Evolutionary conservation across 37 sponge, comb jelly and placozoan species (phyloP).

Genomic region (Ianthella basta): DNA sequence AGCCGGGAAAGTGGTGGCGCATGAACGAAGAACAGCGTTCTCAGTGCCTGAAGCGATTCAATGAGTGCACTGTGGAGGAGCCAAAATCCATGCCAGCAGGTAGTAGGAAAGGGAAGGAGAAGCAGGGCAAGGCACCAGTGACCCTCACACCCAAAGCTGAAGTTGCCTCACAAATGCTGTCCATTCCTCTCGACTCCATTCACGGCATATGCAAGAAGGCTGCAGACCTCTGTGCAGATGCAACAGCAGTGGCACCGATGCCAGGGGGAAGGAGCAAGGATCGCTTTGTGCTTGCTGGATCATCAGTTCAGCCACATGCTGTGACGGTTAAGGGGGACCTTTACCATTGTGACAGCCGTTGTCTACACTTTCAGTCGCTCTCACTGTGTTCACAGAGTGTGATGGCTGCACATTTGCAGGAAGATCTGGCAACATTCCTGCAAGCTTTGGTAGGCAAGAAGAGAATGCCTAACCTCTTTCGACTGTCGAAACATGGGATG

Average conservation of each 20-base stretch:
- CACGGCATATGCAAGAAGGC: neutral
- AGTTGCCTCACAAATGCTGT: neutral
- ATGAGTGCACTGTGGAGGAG: too few relatives aligned
- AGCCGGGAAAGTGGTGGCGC: slow-evolving; percentile 11
- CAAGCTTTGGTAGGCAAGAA: neutral
- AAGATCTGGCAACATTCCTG: neutral
- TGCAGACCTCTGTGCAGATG: neutral
- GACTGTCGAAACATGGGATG: neutral
- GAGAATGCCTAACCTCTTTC: neutral
- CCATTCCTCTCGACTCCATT: neutral
- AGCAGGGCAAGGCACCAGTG: neutral
- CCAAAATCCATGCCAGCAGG: too few relatives aligned
- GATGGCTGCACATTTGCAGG: neutral
- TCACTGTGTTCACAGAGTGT: slow-evolving; percentile 8
- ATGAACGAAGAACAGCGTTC: slow-evolving; percentile 1
- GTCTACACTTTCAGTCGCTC: neutral
- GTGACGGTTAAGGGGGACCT: neutral
- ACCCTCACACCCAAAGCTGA: neutral
- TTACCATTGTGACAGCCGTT: neutral
- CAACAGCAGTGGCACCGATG: neutral
- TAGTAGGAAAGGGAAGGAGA: neutral
- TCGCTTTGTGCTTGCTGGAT: neutral
- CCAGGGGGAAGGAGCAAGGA: neutral
- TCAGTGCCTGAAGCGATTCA: neutral
- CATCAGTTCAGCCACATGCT: neutral